Evolutionary conservation across 2,888 invertebrate species (phyloP), one percentile per base, ranked within the genome.

Genomic region (Altica lythri): DNA sequence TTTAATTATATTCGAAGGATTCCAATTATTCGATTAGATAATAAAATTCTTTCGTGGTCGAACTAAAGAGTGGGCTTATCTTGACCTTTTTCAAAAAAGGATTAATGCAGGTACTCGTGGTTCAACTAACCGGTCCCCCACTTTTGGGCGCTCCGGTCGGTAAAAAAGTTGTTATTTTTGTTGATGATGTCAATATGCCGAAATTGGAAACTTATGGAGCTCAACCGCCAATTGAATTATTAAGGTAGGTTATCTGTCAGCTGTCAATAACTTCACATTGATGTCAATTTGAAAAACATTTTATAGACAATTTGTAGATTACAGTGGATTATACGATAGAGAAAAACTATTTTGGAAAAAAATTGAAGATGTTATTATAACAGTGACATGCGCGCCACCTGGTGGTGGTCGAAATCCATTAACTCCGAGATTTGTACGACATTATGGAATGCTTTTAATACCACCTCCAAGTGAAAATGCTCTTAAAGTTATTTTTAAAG

Each of bases 131-230:
- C n/a, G n/a, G n/a, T n/a, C n/a, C n/a, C n/a, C n/a, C 84, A 17
- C 81, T 90, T 4, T 75, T 94, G 30, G 92, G 92, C 5, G 91
- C 93, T 0, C 93, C 94, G 0, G 72, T 86, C 19, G 91, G 90
- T 8, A 93, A 92, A 74, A 85, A 86, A 54, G 82, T 94, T 0
- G 83, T 93, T 2, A 82, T 93, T 50, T 93, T 95, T 68, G 88
- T 95, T 14, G 95, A 95, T 70, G 95, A 95, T 70, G 87, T 95
- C 0, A 95, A 95, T 70, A 94, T 95, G 94, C 95, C 95, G 0
- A 85, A 85, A 70, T 78, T 87, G 67, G 93, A 89, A 74, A 85
- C 86, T 0, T 95, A 94, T 68, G 95, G 95, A 5, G 90, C 94
- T 6, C 95, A 95, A 71, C 93, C 95, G 4, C 91, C 95, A 0